A percentile compares a stretch with the other conserved stretches of the same genome.
Evolutionary conservation across 2,888 invertebrate genomes (phyloP).

Genomic region (Venustoraphidia nigricollis): DNA sequence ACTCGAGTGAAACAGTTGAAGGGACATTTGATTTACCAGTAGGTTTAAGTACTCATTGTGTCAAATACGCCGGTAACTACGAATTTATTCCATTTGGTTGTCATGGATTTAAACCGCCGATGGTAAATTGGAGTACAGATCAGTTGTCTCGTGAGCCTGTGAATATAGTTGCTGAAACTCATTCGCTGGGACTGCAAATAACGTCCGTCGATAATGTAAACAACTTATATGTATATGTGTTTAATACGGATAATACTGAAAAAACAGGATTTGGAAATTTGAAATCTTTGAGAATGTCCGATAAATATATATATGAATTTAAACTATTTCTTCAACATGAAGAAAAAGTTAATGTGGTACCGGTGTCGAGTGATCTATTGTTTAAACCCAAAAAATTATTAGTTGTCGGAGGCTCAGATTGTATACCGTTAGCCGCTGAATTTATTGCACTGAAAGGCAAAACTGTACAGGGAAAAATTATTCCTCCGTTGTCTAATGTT

Average conservation of each 20-base stretch:
- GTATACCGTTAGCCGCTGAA: conserved; percentile 44
- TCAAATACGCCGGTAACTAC: conserved; percentile 52
- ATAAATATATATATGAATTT: conserved; percentile 21
- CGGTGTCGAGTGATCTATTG: conserved; percentile 53
- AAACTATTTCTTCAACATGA: conserved; percentile 30
- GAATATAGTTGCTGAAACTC: conserved; percentile 21
- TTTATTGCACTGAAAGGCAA: conserved; percentile 48
- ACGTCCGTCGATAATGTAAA: too few relatives aligned
- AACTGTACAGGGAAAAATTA: conserved; percentile 44
- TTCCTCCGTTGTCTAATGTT: conserved; percentile 45
- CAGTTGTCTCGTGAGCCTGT: conserved; percentile 17
- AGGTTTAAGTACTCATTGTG: conserved; percentile 59
- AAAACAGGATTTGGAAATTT: too few relatives aligned
- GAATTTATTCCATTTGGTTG: conserved; percentile 62
- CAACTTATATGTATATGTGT: too few relatives aligned
- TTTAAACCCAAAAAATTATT: conserved; percentile 47
- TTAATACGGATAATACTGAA: too few relatives aligned
- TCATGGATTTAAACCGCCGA: conserved; percentile 47
- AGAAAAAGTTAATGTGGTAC: conserved; percentile 42
- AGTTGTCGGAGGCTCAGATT: conserved; percentile 49
- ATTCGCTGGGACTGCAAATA: conserved; percentile 12
- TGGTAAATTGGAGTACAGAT: conserved; percentile 1
- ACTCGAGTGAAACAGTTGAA: conserved; percentile 6
- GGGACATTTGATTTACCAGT: conserved; percentile 32
- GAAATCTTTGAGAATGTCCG: too few relatives aligned